Evolutionary conservation across 2,797 vertebrate species (phyloP).

Genomic region (Enteromius trimaculatus): DNA sequence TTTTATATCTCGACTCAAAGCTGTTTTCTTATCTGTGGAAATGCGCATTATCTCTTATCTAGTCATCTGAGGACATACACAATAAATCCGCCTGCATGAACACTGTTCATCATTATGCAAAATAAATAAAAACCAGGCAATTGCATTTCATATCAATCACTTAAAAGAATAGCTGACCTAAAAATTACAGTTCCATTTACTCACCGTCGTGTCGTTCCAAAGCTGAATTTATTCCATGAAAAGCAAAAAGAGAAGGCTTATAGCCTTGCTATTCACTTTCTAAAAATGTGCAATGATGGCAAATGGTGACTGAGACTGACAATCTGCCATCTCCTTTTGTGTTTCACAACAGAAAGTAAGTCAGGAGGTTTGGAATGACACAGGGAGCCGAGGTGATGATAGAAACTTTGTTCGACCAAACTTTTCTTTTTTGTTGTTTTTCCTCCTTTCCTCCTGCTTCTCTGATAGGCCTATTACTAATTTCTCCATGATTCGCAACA

Average conservation of each 20-base stretch:
- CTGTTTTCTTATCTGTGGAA: conserved; percentile 13
- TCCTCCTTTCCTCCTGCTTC: neutral
- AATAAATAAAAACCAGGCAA: conserved; percentile 8
- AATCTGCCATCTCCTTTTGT: neutral
- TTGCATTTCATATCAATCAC: neutral
- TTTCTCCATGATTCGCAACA: neutral
- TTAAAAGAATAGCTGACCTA: conserved; percentile 1
- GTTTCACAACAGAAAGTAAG: neutral
- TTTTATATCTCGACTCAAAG: neutral
- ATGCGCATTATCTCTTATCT: conserved; percentile 5
- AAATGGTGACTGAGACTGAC: conserved; percentile 2
- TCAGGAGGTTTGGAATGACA: neutral
- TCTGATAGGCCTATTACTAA: neutral
- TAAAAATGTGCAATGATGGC: neutral
- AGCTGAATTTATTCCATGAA: neutral
- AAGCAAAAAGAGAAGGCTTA: neutral
- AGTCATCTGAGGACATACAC: conserved; percentile 12
- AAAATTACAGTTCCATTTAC: neutral
- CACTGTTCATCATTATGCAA: neutral
- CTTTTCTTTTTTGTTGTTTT: neutral
- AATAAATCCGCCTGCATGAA: neutral
- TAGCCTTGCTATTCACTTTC: neutral
- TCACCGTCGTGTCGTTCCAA: neutral
- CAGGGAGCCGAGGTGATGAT: neutral
- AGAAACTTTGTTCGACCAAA: neutral